These are phyloP conservation scores for Leptinotarsa lineolata DNA, from an alignment of 1,140 invertebrate species.

Conservation along the genomic window DNA sequence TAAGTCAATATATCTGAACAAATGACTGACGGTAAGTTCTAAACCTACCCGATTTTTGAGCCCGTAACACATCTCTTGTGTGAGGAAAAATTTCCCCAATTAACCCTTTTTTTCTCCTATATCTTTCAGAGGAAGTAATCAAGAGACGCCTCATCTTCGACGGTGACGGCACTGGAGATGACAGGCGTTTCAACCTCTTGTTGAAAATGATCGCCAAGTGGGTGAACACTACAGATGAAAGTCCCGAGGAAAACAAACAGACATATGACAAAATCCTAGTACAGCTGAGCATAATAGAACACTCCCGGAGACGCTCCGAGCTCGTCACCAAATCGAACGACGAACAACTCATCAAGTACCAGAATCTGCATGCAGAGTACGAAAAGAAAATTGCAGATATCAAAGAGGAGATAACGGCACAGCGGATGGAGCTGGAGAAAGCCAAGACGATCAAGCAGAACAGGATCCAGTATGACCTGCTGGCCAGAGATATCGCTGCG, in stretches of 20 bases:
- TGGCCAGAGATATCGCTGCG: constrained; percentile 62
- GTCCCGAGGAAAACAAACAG: constrained; percentile 71
- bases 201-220: constrained; percentile 89
- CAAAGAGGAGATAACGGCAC: constrained; percentile 74
- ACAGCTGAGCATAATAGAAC: constrained; percentile 85
- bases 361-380: constrained; percentile 75
- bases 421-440: constrained; percentile 74
- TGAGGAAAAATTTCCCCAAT: not conserved
- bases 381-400: constrained; percentile 75
- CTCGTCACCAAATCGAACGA: constrained; percentile 80
- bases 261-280: constrained; percentile 79
- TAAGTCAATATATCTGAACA: too few relatives aligned
- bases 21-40: too few relatives aligned
- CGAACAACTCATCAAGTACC: constrained; percentile 83
- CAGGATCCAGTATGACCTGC: constrained; percentile 88
- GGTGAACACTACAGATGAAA: constrained; percentile 74
- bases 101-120: not conserved
- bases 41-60: too few relatives aligned
- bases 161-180: constrained; percentile 95
- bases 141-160: constrained; percentile 87
- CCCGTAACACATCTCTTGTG: too few relatives aligned
- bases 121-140: constrained; percentile 87
- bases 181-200: constrained; percentile 82
- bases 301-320: constrained; percentile 83
- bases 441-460: constrained; percentile 87